These are phyloP conservation scores for Liopterus haemorrhoidalis DNA, from an alignment of 2,888 invertebrate species.

Conservation along the genomic window DNA sequence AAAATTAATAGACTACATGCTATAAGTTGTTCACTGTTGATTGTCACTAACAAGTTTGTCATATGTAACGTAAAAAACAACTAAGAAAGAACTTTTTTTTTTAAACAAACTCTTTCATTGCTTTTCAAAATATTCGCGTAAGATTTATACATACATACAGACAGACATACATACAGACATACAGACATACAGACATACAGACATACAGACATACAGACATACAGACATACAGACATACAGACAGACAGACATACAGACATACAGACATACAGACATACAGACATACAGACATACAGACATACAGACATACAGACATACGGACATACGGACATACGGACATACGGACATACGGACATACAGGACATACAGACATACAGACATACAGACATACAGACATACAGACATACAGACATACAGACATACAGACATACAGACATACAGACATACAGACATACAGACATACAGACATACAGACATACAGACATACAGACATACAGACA, in stretches of 20 bases:
- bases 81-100: too few relatives aligned
- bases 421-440: slow-evolving; percentile 16
- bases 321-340: slow-evolving; percentile 7
- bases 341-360: slow-evolving; percentile 16
- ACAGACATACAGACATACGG: too few relatives aligned
- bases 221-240: slow-evolving; percentile 12
- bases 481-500: too few relatives aligned
- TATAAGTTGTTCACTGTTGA: too few relatives aligned
- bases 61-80: too few relatives aligned
- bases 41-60: too few relatives aligned
- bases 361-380: slow-evolving; percentile 9
- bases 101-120: neutral
- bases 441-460: slow-evolving; percentile 9
- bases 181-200: slow-evolving; percentile 6
- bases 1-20: too few relatives aligned
- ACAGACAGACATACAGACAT: too few relatives aligned
- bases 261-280: slow-evolving; percentile 14
- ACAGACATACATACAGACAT: too few relatives aligned
- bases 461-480: slow-evolving; percentile 24
- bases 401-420: slow-evolving; percentile 4
- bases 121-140: neutral
- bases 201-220: slow-evolving; percentile 8
- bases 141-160: neutral
- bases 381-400: slow-evolving; percentile 12
- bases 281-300: slow-evolving; percentile 14